These are phyloP conservation scores for Melanotaenia parkinsoni DNA, from an alignment of 2,797 vertebrate genomes.

Conservation along the genomic window DNA sequence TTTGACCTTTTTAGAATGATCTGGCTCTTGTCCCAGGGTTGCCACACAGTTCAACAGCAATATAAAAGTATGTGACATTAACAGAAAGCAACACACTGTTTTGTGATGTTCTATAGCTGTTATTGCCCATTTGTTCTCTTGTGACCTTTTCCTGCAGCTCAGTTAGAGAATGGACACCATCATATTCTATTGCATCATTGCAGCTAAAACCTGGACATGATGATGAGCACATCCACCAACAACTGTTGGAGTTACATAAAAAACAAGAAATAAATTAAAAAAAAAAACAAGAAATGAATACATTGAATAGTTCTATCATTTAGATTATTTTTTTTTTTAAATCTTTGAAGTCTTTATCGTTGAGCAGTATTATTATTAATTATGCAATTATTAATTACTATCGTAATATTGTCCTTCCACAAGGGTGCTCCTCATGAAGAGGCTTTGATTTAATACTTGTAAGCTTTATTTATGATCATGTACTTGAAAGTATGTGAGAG, in stretches of 20 bases:
- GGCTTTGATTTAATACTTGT: neutral
- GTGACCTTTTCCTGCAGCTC: conserved; percentile 61
- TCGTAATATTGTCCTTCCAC: neutral
- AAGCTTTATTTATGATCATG: neutral
- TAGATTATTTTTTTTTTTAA: neutral
- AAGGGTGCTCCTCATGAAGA: neutral
- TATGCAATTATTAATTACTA: neutral
- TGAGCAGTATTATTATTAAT: neutral
- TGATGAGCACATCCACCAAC: conserved; percentile 15
- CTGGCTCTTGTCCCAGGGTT: conserved; percentile 59
- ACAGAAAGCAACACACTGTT: conserved; percentile 54
- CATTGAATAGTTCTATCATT: neutral
- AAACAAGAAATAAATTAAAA: too few relatives aligned
- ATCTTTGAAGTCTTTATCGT: neutral
- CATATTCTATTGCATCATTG: conserved; percentile 26
- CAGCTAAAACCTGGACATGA: conserved; percentile 30
- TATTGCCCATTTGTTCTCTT: conserved; percentile 51
- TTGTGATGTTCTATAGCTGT: conserved; percentile 49
- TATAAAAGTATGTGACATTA: conserved; percentile 61
- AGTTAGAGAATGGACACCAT: conserved; percentile 33
- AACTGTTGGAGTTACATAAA: too few relatives aligned
- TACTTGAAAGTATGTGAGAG: neutral
- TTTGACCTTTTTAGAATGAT: conserved; percentile 76
- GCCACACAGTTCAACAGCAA: conserved; percentile 58
- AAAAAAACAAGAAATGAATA: conserved; percentile 1